A percentile compares a stretch with the other conserved stretches of the same genome.
Conservation (phyloP, 1,140 invertebrate genomes). For the Tribolium madens region DNA sequence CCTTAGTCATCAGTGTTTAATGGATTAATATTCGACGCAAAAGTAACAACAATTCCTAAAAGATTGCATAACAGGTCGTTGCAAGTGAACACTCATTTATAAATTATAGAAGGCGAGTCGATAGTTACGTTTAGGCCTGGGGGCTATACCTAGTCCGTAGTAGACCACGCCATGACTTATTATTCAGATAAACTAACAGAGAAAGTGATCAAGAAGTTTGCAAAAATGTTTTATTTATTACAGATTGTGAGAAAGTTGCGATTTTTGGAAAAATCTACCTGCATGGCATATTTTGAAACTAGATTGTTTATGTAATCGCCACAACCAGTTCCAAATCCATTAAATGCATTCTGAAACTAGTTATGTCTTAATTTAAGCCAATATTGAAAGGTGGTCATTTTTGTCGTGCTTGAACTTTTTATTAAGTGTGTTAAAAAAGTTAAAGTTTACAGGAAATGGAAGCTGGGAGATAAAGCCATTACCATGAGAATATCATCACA, state of each 20-base stretch:
- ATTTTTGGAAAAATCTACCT: background rate
- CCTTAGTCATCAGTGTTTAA: background rate
- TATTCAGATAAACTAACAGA: conserved; percentile 12
- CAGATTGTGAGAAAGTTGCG: background rate
- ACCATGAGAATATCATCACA: conserved; percentile 7
- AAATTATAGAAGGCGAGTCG: conserved; percentile 32
- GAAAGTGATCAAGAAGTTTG: conserved; percentile 22
- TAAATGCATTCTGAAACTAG: background rate
- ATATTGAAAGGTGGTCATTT: background rate
- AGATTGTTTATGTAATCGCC: conserved; percentile 12
- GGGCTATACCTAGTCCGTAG: background rate
- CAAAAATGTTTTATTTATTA: background rate
- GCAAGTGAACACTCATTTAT: conserved; percentile 10
- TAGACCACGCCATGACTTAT: conserved; percentile 19
- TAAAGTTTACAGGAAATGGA: too few relatives aligned
- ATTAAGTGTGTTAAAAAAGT: too few relatives aligned
- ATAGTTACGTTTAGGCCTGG: conserved; percentile 17
- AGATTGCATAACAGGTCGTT: conserved; percentile 19
- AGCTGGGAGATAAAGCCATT: background rate
- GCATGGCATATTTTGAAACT: conserved; percentile 13
- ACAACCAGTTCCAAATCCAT: conserved; percentile 6
- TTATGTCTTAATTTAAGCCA: background rate
- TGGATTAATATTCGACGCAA: conserved; percentile 17
- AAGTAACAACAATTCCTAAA: conserved; percentile 1
- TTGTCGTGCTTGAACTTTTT: too few relatives aligned